Evolutionary conservation across 2,797 vertebrate species (phyloP).

Genomic region (Saxicola maurus): DNA sequence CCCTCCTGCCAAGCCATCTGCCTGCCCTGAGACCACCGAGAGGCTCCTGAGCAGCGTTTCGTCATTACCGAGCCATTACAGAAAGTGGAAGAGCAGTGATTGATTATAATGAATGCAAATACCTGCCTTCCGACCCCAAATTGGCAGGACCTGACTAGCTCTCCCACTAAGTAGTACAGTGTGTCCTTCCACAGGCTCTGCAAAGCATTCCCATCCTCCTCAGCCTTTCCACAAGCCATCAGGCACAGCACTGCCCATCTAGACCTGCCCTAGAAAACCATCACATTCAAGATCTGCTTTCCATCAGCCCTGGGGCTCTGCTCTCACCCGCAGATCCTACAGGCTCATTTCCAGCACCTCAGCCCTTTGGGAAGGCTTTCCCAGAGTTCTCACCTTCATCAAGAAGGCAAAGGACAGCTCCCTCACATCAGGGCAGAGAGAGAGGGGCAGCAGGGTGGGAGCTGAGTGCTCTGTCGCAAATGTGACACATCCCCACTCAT

Average conservation of each 20-base stretch:
- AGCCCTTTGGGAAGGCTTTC: not conserved
- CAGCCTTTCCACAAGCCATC: not conserved
- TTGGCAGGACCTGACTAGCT: slow-evolving; percentile 9
- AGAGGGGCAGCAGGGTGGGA: not conserved
- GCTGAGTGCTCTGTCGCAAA: not conserved
- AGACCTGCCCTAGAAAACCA: not conserved
- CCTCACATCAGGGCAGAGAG: not conserved
- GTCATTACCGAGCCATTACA: not conserved
- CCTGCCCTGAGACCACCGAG: slow-evolving; percentile 3
- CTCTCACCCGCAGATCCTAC: not conserved
- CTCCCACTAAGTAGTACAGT: slow-evolving; percentile 1
- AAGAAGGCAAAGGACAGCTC: not conserved
- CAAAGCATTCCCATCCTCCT: slow-evolving; percentile 26
- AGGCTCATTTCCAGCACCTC: not conserved
- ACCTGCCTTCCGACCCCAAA: slow-evolving; percentile 13
- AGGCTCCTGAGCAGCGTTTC: slow-evolving; percentile 10
- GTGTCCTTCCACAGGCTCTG: slow-evolving; percentile 28
- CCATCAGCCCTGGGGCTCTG: not conserved
- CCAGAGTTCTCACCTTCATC: not conserved
- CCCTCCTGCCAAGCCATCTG: slow-evolving; percentile 22
- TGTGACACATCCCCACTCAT: not conserved
- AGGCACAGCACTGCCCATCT: not conserved
- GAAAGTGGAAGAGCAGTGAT: slow-evolving; percentile 18
- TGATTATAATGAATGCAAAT: slow-evolving; percentile 28
- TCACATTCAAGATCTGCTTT: not conserved